phyloP scores from a whole-genome alignment of 2,888 invertebrate species.

The Lithophane leautieri region DNA sequence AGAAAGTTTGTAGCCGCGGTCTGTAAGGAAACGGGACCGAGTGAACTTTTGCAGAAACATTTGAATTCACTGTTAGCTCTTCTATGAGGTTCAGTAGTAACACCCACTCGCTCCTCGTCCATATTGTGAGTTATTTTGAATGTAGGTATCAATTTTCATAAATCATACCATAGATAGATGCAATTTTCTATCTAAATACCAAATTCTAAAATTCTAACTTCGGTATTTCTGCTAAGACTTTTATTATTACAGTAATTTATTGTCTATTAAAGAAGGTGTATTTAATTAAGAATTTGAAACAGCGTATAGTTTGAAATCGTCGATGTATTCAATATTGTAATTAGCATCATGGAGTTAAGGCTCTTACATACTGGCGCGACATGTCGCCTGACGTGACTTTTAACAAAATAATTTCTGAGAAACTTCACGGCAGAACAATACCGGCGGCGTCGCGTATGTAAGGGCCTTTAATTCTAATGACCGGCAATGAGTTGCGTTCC shows the following conservation, averaged over 20 bases:
- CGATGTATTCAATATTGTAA: background rate
- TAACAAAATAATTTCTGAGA: no score
- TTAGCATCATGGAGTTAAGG: background rate
- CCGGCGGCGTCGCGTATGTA: no score
- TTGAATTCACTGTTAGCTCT: conserved; percentile 74
- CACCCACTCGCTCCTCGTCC: conserved; percentile 51
- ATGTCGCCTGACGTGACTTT: no score
- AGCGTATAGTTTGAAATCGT: background rate
- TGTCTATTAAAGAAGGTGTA: background rate
- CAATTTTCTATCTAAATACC: background rate
- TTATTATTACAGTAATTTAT: background rate
- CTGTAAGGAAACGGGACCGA: conserved; percentile 72
- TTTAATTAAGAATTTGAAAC: conserved; percentile 6
- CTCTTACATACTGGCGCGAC: no score
- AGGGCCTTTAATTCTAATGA: background rate
- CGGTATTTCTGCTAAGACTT: background rate
- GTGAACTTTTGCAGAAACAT: conserved; percentile 77
- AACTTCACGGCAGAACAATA: no score
- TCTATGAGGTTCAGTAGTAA: conserved; percentile 68
- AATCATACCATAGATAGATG: background rate
- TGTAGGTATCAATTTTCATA: background rate
- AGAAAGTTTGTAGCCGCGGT: conserved; percentile 77
- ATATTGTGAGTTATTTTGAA: conserved; percentile 49
- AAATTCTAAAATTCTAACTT: background rate
- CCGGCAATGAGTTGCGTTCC: conserved; percentile 2